These are phyloP conservation scores for Ophion ellenae DNA, from an alignment of 2,888 invertebrate genomes.

Conservation along the genomic window DNA sequence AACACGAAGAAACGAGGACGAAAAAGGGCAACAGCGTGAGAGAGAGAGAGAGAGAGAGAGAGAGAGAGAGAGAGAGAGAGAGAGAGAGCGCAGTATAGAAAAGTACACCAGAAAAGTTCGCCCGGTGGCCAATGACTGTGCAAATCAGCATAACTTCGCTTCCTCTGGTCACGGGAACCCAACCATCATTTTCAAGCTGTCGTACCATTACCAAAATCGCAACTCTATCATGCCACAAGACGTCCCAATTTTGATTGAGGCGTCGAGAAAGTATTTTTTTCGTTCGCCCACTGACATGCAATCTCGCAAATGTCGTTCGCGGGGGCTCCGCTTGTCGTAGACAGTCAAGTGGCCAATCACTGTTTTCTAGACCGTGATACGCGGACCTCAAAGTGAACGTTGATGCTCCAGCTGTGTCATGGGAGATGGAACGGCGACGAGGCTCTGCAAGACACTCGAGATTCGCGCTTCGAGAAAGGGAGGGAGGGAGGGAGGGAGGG, in stretches of 20 bases:
- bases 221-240: no score
- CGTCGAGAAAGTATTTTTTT: neutral
- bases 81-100: conserved; percentile 1
- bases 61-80: conserved; percentile 31
- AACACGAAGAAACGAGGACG: conserved; percentile 17
- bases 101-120: conserved; percentile 37
- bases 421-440: conserved; percentile 31
- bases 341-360: conserved; percentile 9
- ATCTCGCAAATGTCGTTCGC: neutral
- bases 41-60: conserved; percentile 19
- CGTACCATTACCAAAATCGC: no score
- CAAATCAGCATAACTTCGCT: neutral
- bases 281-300: neutral
- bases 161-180: no score
- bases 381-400: conserved; percentile 37
- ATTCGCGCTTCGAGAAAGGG: conserved; percentile 22
- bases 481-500: no score
- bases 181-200: no score
- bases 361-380: conserved; percentile 35
- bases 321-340: neutral
- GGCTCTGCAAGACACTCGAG: conserved; percentile 15
- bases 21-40: neutral
- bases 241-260: neutral
- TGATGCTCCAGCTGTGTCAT: conserved; percentile 21
- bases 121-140: conserved; percentile 24